phyloP scores from a whole-genome alignment of 2,888 invertebrate genomes.

The Hemithea aestivaria region DNA sequence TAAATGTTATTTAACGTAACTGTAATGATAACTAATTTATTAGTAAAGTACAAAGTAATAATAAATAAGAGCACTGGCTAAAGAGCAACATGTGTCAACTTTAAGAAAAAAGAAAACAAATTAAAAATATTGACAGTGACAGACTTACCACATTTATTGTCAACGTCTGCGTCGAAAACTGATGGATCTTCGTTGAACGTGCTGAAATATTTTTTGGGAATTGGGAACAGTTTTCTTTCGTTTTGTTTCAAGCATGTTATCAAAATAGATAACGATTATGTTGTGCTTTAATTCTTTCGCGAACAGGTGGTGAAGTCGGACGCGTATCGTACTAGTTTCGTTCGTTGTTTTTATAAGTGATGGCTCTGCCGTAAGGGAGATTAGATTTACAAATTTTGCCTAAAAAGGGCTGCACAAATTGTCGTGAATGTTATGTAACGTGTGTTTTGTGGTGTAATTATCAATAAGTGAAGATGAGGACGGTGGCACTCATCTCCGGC shows the following conservation, averaged over 20 bases:
- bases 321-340: not conserved
- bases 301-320: constrained; percentile 37
- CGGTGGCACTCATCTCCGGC: constrained; percentile 95
- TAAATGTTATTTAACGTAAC: too few species aligned
- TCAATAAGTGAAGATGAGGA: constrained; percentile 83
- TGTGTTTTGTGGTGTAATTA: constrained; percentile 48
- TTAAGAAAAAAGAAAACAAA: too few species aligned
- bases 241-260: constrained; percentile 57
- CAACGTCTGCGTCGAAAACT: too few species aligned
- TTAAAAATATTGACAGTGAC: constrained; percentile 5
- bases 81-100: too few species aligned
- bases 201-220: constrained; percentile 37
- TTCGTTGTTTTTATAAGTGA: constrained; percentile 27
- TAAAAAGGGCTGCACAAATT: constrained; percentile 52
- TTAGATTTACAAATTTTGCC: constrained; percentile 54
- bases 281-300: constrained; percentile 36
- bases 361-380: constrained; percentile 49
- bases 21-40: too few species aligned
- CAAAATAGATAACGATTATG: constrained; percentile 65
- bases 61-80: too few species aligned
- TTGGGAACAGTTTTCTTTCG: constrained; percentile 40
- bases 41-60: too few species aligned
- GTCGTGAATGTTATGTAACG: constrained; percentile 72
- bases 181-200: constrained; percentile 1
- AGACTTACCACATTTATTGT: too few species aligned